phyloP scores from a whole-genome alignment of 1,140 invertebrate genomes.

The Lanistes nyassanus region DNA sequence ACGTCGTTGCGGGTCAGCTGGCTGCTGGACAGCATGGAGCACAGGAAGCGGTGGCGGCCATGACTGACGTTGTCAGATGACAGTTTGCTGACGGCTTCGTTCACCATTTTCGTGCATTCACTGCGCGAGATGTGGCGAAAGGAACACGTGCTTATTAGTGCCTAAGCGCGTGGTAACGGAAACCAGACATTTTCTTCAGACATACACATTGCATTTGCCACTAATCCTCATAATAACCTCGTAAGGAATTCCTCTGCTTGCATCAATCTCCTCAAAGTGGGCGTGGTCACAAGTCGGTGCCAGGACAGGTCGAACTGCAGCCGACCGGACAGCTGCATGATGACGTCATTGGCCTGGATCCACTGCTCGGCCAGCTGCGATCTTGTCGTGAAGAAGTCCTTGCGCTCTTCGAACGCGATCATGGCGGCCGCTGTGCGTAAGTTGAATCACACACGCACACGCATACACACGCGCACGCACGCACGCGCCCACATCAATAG shows the following conservation, averaged over 20 bases:
- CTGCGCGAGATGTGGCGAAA: background rate
- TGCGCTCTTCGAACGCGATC: constrained; percentile 62
- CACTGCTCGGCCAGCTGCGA: constrained; percentile 47
- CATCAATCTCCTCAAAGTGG: constrained; percentile 57
- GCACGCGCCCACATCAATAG: background rate
- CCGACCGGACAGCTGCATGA: constrained; percentile 58
- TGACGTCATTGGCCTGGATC: constrained; percentile 56
- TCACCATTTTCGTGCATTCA: background rate
- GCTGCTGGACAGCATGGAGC: constrained; percentile 66
- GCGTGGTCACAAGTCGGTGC: constrained; percentile 52
- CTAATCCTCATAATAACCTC: too few relatives aligned
- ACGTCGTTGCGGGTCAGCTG: constrained; percentile 74
- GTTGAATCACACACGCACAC: background rate
- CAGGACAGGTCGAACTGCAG: constrained; percentile 59
- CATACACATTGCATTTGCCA: too few relatives aligned
- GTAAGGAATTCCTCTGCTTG: constrained; percentile 61
- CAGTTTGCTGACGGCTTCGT: constrained; percentile 44
- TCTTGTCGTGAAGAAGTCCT: constrained; percentile 23
- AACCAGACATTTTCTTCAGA: too few relatives aligned
- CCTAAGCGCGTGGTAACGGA: too few relatives aligned
- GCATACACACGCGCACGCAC: background rate
- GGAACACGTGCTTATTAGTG: too few relatives aligned
- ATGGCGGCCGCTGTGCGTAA: constrained; percentile 51
- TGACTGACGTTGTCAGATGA: constrained; percentile 26
- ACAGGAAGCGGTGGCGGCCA: constrained; percentile 67